phyloP scores from a whole-genome alignment of 1,140 invertebrate species.

The Saccostrea cuccullata region DNA sequence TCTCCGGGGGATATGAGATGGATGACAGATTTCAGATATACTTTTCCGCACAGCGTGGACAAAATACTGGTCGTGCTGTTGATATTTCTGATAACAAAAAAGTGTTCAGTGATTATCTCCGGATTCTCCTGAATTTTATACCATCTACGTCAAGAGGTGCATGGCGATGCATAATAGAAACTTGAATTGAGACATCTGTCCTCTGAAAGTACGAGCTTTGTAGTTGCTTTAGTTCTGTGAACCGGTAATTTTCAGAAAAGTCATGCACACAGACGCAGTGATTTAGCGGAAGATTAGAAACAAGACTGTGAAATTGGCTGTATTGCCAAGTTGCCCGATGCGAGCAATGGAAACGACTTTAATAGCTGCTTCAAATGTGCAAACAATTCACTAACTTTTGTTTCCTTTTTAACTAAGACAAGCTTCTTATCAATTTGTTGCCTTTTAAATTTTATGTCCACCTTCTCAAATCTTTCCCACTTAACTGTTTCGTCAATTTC shows the following conservation, averaged over 20 bases:
- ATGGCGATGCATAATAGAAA: slow-evolving; percentile 49
- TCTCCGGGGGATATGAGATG: neutral
- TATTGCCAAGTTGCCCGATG: slow-evolving; percentile 51
- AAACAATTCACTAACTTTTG: slow-evolving; percentile 46
- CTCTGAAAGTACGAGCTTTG: slow-evolving; percentile 50
- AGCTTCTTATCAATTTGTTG: neutral
- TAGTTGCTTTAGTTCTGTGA: slow-evolving; percentile 33
- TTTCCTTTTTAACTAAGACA: slow-evolving; percentile 39
- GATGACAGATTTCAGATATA: slow-evolving; percentile 18
- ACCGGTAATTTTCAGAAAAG: slow-evolving; percentile 48
- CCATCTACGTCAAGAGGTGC: slow-evolving; percentile 47
- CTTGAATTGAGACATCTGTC: slow-evolving; percentile 46
- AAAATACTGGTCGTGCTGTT: slow-evolving; percentile 43
- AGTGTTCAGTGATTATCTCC: slow-evolving; percentile 26
- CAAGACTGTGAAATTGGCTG: slow-evolving; percentile 32
- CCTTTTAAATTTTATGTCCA: neutral
- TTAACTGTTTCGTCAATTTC: neutral
- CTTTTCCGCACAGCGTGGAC: neutral
- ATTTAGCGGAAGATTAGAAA: slow-evolving; percentile 24
- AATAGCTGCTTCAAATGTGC: slow-evolving; percentile 35
- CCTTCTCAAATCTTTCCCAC: neutral
- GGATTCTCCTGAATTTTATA: slow-evolving; percentile 24
- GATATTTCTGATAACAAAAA: slow-evolving; percentile 46
- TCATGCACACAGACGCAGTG: slow-evolving; percentile 45
- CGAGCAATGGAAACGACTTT: slow-evolving; percentile 41